phyloP scores from a whole-genome alignment of 2,113 vertebrate species.

The Petaurus breviceps region DNA sequence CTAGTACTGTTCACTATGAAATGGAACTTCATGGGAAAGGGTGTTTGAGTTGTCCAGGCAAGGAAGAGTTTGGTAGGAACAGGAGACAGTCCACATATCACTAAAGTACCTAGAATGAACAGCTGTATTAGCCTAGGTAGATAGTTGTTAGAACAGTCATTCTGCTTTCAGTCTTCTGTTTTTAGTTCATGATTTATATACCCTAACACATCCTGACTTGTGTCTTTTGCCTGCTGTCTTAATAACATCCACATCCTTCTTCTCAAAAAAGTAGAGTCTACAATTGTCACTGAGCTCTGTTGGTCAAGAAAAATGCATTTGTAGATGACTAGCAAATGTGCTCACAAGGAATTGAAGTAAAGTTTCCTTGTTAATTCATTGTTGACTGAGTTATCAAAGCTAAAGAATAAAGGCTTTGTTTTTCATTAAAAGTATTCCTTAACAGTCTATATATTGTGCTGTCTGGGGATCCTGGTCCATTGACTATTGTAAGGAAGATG shows the following conservation, averaged over 20 bases:
- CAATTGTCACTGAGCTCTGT: neutral
- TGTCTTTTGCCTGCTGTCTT: neutral
- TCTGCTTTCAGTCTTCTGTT: neutral
- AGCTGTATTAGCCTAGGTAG: neutral
- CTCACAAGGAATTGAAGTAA: neutral
- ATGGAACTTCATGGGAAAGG: neutral
- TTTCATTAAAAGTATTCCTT: no score
- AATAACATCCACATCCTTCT: neutral
- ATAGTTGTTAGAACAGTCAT: neutral
- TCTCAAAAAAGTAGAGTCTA: neutral
- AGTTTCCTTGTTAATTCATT: neutral
- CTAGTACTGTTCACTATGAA: neutral
- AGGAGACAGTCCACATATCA: neutral
- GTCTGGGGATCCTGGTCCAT: neutral
- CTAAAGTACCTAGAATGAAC: neutral
- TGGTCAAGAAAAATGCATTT: neutral
- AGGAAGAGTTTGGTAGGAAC: neutral
- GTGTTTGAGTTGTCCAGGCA: neutral
- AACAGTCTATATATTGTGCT: neutral
- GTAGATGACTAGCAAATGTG: neutral
- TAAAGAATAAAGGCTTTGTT: neutral
- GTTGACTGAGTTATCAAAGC: neutral
- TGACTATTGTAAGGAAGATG: neutral
- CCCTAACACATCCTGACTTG: neutral
- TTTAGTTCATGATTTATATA: neutral